Conservation (phyloP, 1,140 invertebrate species). For the Episyrphus balteatus region DNA sequence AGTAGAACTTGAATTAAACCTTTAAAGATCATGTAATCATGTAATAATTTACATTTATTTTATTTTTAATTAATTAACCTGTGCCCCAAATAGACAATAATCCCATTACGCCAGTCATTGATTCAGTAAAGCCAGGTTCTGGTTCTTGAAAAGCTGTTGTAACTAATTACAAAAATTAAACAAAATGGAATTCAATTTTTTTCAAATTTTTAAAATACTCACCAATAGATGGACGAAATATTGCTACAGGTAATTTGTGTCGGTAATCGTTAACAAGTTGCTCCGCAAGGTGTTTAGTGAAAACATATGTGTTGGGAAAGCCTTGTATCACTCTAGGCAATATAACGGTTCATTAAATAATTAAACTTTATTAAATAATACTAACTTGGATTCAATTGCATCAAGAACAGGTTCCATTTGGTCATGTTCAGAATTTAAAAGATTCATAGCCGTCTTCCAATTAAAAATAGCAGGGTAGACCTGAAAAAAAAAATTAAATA, state of each 20-base stretch:
- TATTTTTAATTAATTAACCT: no score
- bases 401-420: no score
- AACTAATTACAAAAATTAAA: slow-evolving; percentile 5
- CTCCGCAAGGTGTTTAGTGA: slow-evolving; percentile 73
- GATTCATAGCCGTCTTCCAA: no score
- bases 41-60: no score
- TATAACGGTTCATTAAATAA: no score
- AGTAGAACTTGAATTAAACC: no score
- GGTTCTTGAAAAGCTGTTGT: slow-evolving; percentile 13
- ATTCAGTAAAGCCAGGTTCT: slow-evolving; percentile 20
- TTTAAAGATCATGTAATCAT: no score
- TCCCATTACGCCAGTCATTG: slow-evolving; percentile 27
- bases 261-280: slow-evolving; percentile 59
- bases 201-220: background rate
- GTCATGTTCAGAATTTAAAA: no score
- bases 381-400: no score
- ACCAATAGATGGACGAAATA: slow-evolving; percentile 83
- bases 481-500: no score
- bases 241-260: slow-evolving; percentile 59
- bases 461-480: no score
- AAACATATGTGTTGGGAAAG: slow-evolving; percentile 78
- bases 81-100: slow-evolving; percentile 21
- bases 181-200: background rate
- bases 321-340: slow-evolving; percentile 39
- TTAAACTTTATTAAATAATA: no score